Conservation (phyloP, 1,140 invertebrate genomes). For the Euura lappo region DNA sequence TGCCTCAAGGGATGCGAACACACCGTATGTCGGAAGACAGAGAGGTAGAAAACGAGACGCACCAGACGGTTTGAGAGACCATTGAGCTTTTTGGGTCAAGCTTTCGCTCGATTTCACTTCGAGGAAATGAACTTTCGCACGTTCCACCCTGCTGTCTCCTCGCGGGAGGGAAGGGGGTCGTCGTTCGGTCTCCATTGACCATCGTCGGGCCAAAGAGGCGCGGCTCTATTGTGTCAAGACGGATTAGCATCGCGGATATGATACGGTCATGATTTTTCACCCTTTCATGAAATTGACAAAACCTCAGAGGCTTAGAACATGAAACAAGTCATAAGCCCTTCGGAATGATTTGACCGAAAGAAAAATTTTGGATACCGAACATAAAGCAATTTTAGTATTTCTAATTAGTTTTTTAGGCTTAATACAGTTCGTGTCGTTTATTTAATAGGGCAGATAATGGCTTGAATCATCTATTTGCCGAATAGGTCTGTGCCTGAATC, state of each 20-base stretch:
- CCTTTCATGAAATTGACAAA: background rate
- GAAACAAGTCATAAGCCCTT: background rate
- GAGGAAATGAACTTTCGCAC: slow-evolving; percentile 42
- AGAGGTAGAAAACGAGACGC: background rate
- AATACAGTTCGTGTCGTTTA: background rate
- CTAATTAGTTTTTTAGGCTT: too few species aligned
- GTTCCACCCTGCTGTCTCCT: slow-evolving; percentile 8
- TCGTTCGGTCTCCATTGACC: background rate
- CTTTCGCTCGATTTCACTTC: slow-evolving; percentile 38
- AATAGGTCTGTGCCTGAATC: background rate
- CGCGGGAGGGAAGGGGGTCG: background rate
- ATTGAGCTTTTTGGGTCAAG: slow-evolving; percentile 36
- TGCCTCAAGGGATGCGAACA: background rate
- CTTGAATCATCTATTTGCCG: background rate
- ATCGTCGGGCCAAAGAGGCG: background rate
- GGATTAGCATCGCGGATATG: background rate
- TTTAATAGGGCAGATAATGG: background rate
- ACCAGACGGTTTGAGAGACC: slow-evolving; percentile 19
- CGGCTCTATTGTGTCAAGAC: background rate
- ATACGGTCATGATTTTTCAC: background rate
- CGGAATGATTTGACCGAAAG: too few species aligned
- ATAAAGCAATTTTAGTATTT: too few species aligned
- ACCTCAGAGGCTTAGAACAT: background rate
- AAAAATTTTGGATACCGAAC: too few species aligned
- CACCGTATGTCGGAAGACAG: background rate